A percentile compares a stretch with the other conserved stretches of the same genome.
Evolutionary conservation across 1,140 invertebrate species (phyloP).

Genomic region (Venustaconcha ellipsiformis): DNA sequence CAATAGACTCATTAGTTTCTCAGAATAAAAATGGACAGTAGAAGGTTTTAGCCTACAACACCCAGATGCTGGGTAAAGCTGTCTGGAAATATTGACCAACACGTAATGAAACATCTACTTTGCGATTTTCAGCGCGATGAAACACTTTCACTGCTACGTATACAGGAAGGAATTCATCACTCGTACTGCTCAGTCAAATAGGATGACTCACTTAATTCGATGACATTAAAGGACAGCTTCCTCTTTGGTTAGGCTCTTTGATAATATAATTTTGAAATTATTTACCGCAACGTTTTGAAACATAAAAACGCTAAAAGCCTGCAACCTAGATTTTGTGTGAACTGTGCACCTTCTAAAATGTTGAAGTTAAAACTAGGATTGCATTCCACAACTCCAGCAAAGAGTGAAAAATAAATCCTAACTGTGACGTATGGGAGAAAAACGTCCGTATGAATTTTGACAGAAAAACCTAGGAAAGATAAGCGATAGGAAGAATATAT

Average conservation of each 20-base stretch:
- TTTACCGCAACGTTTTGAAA: neutral
- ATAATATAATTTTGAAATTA: conserved; percentile 10
- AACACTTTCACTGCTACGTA: conserved; percentile 9
- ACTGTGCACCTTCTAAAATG: conserved; percentile 8
- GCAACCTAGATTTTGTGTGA: neutral
- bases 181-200: conserved; percentile 3
- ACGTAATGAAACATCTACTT: neutral
- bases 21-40: neutral
- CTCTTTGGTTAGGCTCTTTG: conserved; percentile 1
- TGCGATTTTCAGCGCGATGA: neutral
- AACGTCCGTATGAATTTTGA: no score
- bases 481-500: no score
- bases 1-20: neutral
- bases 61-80: neutral
- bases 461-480: no score
- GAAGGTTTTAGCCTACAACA: conserved; percentile 10
- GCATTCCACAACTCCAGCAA: no score
- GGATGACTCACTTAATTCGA: conserved; percentile 7
- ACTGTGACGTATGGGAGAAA: no score
- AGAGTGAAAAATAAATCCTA: no score
- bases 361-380: neutral
- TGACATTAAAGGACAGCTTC: conserved; percentile 5
- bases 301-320: conserved; percentile 2
- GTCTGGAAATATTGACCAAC: neutral
- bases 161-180: conserved; percentile 2